Conservation (phyloP, 1,140 invertebrate species). For the Lutraria rhynchaena region DNA sequence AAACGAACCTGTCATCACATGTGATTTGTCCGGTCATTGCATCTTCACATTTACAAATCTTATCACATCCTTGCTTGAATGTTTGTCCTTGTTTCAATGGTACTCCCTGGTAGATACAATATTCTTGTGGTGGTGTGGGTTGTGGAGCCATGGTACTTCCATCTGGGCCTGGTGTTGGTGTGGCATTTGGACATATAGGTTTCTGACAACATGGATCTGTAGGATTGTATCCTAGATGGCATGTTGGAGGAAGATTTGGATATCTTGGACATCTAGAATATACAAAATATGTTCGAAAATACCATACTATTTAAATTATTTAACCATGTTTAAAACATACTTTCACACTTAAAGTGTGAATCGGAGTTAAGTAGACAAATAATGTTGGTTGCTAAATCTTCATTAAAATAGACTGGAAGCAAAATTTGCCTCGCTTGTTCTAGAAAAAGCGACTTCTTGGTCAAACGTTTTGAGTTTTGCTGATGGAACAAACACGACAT, state of each 20-base stretch:
- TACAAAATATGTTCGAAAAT: not conserved
- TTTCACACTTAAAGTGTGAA: not conserved
- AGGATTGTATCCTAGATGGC: conserved; percentile 69
- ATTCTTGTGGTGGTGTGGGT: conserved; percentile 56
- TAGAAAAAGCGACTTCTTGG: too few relatives aligned
- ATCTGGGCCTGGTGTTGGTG: not conserved
- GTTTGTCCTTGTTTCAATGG: conserved; percentile 71
- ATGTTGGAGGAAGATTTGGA: conserved; percentile 65
- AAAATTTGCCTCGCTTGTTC: too few relatives aligned
- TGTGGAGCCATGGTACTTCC: conserved; percentile 25
- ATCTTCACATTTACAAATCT: conserved; percentile 73
- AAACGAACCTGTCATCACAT: conserved; percentile 70
- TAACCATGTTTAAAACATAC: not conserved
- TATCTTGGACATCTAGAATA: conserved; percentile 67
- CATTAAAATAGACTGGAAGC: not conserved
- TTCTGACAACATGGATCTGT: conserved; percentile 72
- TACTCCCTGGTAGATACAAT: conserved; percentile 73
- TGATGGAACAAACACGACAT: too few relatives aligned
- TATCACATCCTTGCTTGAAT: conserved; percentile 73
- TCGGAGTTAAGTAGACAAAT: not conserved
- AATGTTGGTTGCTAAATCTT: not conserved
- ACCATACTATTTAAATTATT: too few relatives aligned
- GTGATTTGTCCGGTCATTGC: conserved; percentile 68
- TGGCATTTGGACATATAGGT: conserved; percentile 56
- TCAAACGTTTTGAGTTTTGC: too few relatives aligned